Base-by-base conservation (phyloP, 2,797 vertebrate genomes). In the Coregonus ussuriensis region DNA sequence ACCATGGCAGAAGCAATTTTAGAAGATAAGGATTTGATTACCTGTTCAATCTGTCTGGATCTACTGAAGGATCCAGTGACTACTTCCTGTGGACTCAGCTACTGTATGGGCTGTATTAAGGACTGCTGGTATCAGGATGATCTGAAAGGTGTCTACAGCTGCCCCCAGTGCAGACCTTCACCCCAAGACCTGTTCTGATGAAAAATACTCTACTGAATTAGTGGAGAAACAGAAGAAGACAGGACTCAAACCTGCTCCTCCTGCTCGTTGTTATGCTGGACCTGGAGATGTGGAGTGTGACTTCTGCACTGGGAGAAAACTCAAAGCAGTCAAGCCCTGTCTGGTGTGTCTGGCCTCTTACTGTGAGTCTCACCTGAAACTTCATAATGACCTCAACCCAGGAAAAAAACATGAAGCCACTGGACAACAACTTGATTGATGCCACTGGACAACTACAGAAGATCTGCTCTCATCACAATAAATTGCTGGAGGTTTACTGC, bases 101-200 rank as follows among this genome's bases (percentile, higher is more conserved):
- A 74, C 68, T 83, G 84, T 69, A 66, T 80, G 82, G 51, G 1
- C 47, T 86, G 82, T 68, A 77, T 86, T 31, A 76, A 69, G 21
- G 18, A 2, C 67, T 80, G 5, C 68, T 86, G 78, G 84, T 21
- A 79, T 75, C 67, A 62, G 59, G 67, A 79, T 3, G 75, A 79
- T 21, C 51, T 47, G 9, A 68, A 35, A 21, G 2, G 21, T 4
- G 7, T 25, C 15, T 75, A 62, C 74, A 75, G 71, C 29, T 82
- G 82, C 33, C 84, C 84, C n/a, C 76, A 77, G 54, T 86, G 84
- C 69, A 78, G 71, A 86, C 6, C 29, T 84, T 84, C 72, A 69
- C 25, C 9, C 54, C 70, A 21, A 81, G 77, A 54, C 82, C 74
- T 16, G 70, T 29, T 29, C 59, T 81, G 51, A 53, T 29, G 25